phyloP scores from a whole-genome alignment of 2,888 invertebrate species.

The Anthophora plumipes region DNA sequence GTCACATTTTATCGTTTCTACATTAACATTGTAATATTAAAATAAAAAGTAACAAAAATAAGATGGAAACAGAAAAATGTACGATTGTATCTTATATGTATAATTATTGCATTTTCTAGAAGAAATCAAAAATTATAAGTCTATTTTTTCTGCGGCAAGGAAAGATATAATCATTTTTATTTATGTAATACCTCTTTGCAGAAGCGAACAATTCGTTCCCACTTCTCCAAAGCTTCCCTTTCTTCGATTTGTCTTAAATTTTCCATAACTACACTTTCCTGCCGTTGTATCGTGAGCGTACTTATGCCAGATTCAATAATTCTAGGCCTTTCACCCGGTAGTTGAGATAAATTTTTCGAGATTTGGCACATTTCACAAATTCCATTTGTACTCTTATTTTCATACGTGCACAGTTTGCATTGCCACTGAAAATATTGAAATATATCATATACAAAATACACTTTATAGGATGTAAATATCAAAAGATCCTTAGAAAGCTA shows the following conservation, averaged over 20 bases:
- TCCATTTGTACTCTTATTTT: constrained; percentile 88
- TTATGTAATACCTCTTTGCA: constrained; percentile 90
- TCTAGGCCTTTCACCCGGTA: constrained; percentile 79
- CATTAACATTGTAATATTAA: neutral
- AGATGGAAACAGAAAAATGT: neutral
- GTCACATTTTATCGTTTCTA: neutral
- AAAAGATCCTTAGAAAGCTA: neutral
- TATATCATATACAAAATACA: constrained; percentile 2
- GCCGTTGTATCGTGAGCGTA: constrained; percentile 85
- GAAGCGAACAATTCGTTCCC: constrained; percentile 96
- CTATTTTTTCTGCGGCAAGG: neutral
- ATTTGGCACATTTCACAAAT: constrained; percentile 92
- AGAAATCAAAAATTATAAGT: neutral
- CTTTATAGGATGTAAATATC: neutral
- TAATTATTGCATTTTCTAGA: neutral
- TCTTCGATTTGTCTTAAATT: constrained; percentile 93
- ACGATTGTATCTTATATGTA: neutral
- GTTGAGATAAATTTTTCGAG: constrained; percentile 84
- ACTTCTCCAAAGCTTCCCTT: constrained; percentile 94
- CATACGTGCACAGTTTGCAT: constrained; percentile 92
- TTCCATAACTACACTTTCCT: constrained; percentile 93
- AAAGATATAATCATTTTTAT: neutral
- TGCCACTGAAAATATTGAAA: constrained; percentile 86
- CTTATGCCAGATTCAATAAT: constrained; percentile 83
- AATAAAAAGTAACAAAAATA: neutral